Base-by-base conservation (phyloP, 2,888 invertebrate species). In the Morinoia aosen region DNA sequence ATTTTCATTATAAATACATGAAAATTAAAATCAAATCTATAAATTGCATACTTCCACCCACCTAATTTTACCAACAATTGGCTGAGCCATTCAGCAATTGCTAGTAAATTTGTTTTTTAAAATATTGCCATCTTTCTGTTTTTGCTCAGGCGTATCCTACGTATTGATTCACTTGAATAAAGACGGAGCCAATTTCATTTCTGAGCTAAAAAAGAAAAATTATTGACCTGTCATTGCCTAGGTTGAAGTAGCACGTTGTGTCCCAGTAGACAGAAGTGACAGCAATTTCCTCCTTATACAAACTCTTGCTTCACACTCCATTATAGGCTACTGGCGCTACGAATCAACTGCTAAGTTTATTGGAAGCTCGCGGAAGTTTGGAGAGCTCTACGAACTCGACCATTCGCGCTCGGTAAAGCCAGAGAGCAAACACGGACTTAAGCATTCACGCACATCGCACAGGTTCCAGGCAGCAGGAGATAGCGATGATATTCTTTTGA, bases 291-390 rank as follows among this genome's bases (percentile, higher is more conserved):
- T n/a, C 14, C 93, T 93, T 57, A 19, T 57, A 12, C 48, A n/a
- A 93, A 48, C 93, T 93, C 93, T 93, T 48, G 48, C 48, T 33
- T 91, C 25, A 57, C 93, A 33, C 93, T 93, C 93, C 58, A 93
- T 93, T 93, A 93, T 93, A 48, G 33, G n/a, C 93, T 57, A 93
- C 93, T 56, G 93, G 57, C 93, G 57, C 40, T 93, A 33, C 93
- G 93, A 93, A 93, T 93, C 93, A 93, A 33, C 93, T 56, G 93
- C 93, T 57, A 90, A 93, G 93, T 93, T 93, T 93, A 93, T 93
- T 56, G 48, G 93, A 48, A 93, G 93, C 93, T 56, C 39, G 25
- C 93, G 93, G 93, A 93, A 93, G 93, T 93, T 93, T 93, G 93
- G 33, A 39, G 93, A 57, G 93, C 93, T 57, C 93, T 93, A 33